Conservation (phyloP, 2,113 vertebrate species). For the cattle (Bos taurus) region ARS-UCD2.0 NC_037339.1:12801501-12802000, state of each 20-base stretch:
- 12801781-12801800: neutral
- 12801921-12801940: neutral
- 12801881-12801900: neutral
- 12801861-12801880: neutral
- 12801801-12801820: neutral
- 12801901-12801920: neutral
- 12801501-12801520: neutral
- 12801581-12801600: neutral
- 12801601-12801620: neutral
- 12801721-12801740: neutral
- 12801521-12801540: neutral
- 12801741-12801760: neutral
- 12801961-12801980: neutral
- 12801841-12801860: neutral
- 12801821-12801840: neutral
- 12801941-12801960: neutral
- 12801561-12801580: neutral
- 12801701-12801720: fast-evolving
- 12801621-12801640: neutral
- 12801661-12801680: neutral
- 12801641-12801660: neutral
- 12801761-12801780: neutral
- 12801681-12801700: neutral
- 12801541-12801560: neutral
- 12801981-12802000: neutral